A percentile compares a stretch with the other conserved stretches of the same genome.
These are phyloP conservation scores for Propithecus coquereli DNA, from an alignment of 2,113 vertebrate species.

Conservation along the genomic window DNA sequence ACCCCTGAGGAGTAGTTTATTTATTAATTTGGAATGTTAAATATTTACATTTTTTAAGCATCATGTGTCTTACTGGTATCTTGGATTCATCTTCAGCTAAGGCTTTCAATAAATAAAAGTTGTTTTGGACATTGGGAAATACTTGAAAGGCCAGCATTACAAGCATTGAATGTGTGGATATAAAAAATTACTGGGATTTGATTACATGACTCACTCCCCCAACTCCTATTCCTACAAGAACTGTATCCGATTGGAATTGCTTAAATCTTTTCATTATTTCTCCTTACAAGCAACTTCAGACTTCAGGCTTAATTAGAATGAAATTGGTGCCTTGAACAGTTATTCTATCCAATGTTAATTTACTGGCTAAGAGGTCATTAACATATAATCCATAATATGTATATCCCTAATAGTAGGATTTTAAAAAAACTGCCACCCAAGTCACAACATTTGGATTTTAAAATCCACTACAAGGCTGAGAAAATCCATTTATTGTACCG, in stretches of 20 bases:
- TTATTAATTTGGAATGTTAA: background rate
- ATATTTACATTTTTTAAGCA: background rate
- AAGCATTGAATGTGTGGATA: background rate
- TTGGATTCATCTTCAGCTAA: background rate
- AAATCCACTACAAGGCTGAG: conserved; percentile 16
- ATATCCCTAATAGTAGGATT: background rate
- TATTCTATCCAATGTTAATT: conserved; percentile 16
- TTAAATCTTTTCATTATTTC: conserved; percentile 27
- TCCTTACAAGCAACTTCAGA: background rate
- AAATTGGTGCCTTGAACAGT: background rate
- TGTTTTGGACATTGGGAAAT: background rate
- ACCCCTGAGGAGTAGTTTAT: background rate
- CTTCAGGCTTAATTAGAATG: background rate
- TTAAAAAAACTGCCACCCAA: background rate
- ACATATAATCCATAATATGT: background rate
- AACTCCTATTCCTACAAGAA: background rate
- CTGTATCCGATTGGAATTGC: background rate
- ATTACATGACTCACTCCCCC: background rate
- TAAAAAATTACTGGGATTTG: background rate
- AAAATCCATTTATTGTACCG: background rate
- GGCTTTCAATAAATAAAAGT: background rate
- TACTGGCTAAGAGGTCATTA: background rate
- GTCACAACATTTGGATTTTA: conserved; percentile 35
- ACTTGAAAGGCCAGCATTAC: background rate
- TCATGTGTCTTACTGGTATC: background rate